phyloP scores from a whole-genome alignment of 2,113 vertebrate species.

The Rana temporaria region DNA sequence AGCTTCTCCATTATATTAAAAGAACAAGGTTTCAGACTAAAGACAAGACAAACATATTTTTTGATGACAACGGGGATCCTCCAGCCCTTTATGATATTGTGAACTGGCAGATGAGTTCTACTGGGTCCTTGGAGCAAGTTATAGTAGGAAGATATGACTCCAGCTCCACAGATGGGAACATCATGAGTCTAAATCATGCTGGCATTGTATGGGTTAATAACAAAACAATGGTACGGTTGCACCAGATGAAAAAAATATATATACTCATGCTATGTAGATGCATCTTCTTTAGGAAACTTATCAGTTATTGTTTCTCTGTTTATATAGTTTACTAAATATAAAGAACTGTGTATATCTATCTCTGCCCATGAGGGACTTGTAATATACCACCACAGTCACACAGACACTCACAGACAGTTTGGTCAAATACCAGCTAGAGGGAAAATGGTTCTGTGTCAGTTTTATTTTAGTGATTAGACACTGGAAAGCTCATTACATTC shows the following conservation, averaged over 20 bases:
- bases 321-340: no score
- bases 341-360: no score
- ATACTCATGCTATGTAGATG: no score
- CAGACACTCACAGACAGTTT: no score
- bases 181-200: not conserved
- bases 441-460: no score
- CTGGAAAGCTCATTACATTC: no score
- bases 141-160: slow-evolving; percentile 33
- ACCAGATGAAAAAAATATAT: not conserved
- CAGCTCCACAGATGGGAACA: not conserved
- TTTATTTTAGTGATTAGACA: no score
- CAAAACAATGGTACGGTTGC: not conserved
- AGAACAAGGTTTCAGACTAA: slow-evolving; percentile 69
- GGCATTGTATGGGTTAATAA: slow-evolving; percentile 3
- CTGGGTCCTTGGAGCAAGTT: slow-evolving; percentile 16
- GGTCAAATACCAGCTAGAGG: no score
- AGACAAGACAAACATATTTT: slow-evolving; percentile 54
- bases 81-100: slow-evolving; percentile 39
- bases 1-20: slow-evolving; percentile 72
- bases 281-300: no score
- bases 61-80: slow-evolving; percentile 34
- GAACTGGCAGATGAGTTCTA: slow-evolving; percentile 16
- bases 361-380: no score
- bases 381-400: no score
- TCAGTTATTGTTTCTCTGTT: no score